A percentile compares a stretch with the other conserved stretches of the same genome.
Evolutionary conservation across 2,113 vertebrate species (phyloP).

Genomic region (Garra rufa): DNA sequence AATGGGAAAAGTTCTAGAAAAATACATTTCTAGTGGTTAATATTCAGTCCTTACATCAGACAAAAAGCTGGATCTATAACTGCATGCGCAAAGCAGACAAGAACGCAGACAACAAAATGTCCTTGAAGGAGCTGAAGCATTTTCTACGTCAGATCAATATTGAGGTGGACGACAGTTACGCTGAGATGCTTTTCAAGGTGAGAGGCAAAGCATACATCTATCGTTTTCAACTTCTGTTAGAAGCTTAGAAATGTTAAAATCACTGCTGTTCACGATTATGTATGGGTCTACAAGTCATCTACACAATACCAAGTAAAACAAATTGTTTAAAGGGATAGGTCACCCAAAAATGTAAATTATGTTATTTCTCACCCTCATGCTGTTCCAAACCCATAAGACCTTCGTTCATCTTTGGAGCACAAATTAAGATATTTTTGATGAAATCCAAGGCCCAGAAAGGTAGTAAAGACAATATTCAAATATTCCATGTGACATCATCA

Average conservation of each 20-base stretch:
- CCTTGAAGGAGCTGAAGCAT: conserved; percentile 89
- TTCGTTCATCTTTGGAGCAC: no score
- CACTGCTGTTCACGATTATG: background rate
- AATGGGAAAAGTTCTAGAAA: background rate
- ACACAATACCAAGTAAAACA: background rate
- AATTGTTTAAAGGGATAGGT: background rate
- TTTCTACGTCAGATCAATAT: conserved; percentile 93
- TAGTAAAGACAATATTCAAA: no score
- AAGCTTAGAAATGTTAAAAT: background rate
- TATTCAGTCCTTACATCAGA: conserved; percentile 77
- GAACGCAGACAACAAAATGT: conserved; percentile 94
- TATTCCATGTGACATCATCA: no score
- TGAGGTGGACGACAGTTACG: conserved; percentile 85
- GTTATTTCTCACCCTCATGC: no score
- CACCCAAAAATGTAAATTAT: no score
- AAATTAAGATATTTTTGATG: no score
- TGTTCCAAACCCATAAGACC: no score
- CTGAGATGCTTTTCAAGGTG: conserved; percentile 86
- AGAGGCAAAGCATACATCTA: background rate
- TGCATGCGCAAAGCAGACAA: conserved; percentile 94
- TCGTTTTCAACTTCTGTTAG: background rate
- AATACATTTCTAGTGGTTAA: conserved; percentile 22
- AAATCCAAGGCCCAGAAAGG: background rate
- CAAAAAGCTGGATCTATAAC: conserved; percentile 88
- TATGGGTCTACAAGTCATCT: no score